phyloP scores from a whole-genome alignment of 2,113 vertebrate genomes.

The Peromyscus polionotus region DNA sequence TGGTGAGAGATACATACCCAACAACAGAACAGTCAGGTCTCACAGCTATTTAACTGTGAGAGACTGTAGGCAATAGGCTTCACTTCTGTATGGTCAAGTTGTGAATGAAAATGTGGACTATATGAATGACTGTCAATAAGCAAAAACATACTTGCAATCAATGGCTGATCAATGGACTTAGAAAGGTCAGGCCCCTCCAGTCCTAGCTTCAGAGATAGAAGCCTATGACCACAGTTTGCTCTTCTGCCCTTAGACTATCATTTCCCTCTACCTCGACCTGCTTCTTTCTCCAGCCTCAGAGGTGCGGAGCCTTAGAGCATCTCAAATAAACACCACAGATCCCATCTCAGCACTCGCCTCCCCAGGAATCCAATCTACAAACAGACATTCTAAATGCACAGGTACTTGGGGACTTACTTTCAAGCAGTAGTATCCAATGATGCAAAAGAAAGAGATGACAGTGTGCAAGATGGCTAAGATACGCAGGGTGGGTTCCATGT shows the following conservation, averaged over 20 bases:
- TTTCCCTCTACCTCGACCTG: neutral
- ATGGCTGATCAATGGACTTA: neutral
- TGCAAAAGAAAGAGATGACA: slow-evolving; percentile 98
- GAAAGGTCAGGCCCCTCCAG: neutral
- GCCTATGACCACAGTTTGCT: too few species aligned
- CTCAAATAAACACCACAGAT: neutral
- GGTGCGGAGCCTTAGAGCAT: neutral
- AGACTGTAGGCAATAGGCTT: neutral
- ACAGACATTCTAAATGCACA: neutral
- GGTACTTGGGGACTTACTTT: slow-evolving; percentile 88
- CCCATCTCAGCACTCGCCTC: neutral
- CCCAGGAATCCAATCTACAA: too few species aligned
- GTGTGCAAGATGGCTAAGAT: slow-evolving; percentile 97
- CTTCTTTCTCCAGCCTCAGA: neutral
- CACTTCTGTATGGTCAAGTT: neutral
- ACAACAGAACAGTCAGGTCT: neutral
- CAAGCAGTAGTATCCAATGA: slow-evolving; percentile 98
- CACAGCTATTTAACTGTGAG: neutral
- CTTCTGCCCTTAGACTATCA: neutral
- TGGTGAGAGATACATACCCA: neutral
- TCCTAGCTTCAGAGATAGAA: neutral
- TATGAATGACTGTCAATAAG: neutral
- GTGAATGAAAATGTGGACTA: neutral
- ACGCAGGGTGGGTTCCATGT: slow-evolving; percentile 96
- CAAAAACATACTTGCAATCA: neutral